Evolutionary conservation across 2,113 vertebrate genomes (phyloP), one percentile per base, ranked within the genome.

Genomic region (Nestor notabilis): DNA sequence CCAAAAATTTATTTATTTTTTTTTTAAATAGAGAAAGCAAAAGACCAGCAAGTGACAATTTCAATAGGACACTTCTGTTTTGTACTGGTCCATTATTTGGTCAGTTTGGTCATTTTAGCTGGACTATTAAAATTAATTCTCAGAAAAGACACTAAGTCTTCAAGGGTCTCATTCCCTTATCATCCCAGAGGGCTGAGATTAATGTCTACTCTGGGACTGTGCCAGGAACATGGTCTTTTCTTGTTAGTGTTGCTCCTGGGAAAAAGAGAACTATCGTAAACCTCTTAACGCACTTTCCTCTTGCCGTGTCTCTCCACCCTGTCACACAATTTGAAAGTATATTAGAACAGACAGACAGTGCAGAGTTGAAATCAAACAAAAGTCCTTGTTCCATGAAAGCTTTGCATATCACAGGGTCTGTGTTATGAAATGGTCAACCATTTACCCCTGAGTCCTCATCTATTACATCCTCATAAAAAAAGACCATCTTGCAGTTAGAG

Each of bases 301-400:
- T 93, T 90, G 82, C 60, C 95, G 91, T 97, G 97, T 97, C 93
- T 95, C 66, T 88, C 93, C 87, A 95, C 74, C 75, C 82, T 55
- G 78, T 97, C 91, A 95, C 91, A 91, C 95, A 97, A 97, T 97
- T 97, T 97, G 96, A 86, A 95, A 93, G 63, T 70, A 95, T 96
- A 96, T 97, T 97, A 94, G 95, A 97, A 90, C 74, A 95, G 94
- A 97, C 95, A 97, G 91, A 94, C 65, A 95, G 95, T 93, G 94
- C 94, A 97, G 89, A 96, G 95, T 96, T 95, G 95, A 97, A 96
- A 97, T 95, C 86, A 95, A 93, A 87, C 63, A 56, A 70, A 87
- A 91, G 79, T 96, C 91, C 84, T 97, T 87, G 85, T 91, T 95
- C 86, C 79, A 58, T 31, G 75, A 70, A 82, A 93, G 87, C 93